These are phyloP conservation scores for Otolemur crassicaudatus DNA, from an alignment of 2,797 vertebrate species.

Conservation along the genomic window DNA sequence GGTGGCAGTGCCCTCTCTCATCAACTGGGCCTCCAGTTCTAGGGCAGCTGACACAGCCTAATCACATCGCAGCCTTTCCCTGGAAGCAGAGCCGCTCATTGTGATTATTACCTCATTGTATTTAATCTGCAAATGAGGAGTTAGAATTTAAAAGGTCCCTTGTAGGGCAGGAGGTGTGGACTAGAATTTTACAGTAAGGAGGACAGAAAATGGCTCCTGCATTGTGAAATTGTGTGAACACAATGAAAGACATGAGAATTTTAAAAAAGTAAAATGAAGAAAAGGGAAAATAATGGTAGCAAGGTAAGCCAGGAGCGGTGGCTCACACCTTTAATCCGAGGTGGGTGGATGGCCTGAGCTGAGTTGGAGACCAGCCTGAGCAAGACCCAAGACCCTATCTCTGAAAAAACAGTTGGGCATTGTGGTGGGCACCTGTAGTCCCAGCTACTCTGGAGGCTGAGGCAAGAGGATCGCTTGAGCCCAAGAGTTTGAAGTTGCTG, in stretches of 20 bases:
- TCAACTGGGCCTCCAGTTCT: neutral
- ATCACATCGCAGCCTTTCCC: neutral
- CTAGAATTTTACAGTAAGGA: constrained; percentile 54
- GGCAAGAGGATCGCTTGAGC: too few species aligned
- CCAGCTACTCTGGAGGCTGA: too few species aligned
- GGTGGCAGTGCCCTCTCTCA: neutral
- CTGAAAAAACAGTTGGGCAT: too few species aligned
- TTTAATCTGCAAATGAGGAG: constrained; percentile 72
- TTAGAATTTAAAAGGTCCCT: constrained; percentile 69
- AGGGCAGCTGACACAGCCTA: neutral
- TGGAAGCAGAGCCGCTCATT: constrained; percentile 25
- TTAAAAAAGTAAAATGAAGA: neutral
- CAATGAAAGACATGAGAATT: neutral
- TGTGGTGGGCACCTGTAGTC: too few species aligned
- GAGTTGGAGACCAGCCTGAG: too few species aligned
- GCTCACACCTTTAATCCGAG: too few species aligned
- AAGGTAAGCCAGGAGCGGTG: neutral
- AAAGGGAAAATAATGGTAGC: neutral
- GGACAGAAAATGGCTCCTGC: neutral
- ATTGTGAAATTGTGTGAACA: neutral
- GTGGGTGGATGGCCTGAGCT: too few species aligned
- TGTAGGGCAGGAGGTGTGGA: constrained; percentile 59
- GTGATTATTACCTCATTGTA: constrained; percentile 70
- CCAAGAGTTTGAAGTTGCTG: too few species aligned
- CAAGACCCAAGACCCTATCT: too few species aligned